Conservation (phyloP, 1,140 invertebrate genomes). For the Drosophila bifasciata region DNA sequence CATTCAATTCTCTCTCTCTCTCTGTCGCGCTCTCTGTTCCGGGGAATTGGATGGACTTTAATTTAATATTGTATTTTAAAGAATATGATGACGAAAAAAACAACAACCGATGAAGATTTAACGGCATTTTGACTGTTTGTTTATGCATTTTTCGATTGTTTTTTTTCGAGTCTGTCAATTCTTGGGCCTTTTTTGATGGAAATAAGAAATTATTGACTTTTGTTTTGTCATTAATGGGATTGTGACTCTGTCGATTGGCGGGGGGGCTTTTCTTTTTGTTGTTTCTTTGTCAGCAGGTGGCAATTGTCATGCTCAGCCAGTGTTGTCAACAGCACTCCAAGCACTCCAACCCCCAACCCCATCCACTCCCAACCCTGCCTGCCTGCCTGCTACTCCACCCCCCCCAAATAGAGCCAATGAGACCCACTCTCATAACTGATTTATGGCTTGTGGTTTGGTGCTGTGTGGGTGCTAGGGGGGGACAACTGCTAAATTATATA, state of each 20-base stretch:
- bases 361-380: too few relatives aligned
- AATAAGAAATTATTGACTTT: slow-evolving; percentile 72
- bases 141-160: slow-evolving; percentile 48
- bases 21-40: too few relatives aligned
- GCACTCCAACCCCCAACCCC: slow-evolving; percentile 8
- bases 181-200: slow-evolving; percentile 33
- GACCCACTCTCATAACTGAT: slow-evolving; percentile 11
- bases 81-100: slow-evolving; percentile 33
- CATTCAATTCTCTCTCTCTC: slow-evolving; percentile 13
- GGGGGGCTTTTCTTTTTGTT: too few relatives aligned
- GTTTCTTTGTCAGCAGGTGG: slow-evolving; percentile 53
- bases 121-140: slow-evolving; percentile 55
- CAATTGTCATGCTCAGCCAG: slow-evolving; percentile 67
- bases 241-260: slow-evolving; percentile 53
- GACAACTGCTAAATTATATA: slow-evolving; percentile 48
- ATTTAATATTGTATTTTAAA: slow-evolving; percentile 64
- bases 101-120: slow-evolving; percentile 42
- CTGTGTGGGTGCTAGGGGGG: not conserved
- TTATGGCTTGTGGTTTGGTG: slow-evolving; percentile 23
- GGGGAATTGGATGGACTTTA: slow-evolving; percentile 53
- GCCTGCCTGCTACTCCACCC: not conserved
- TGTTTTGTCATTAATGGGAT: slow-evolving; percentile 75
- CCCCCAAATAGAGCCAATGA: too few relatives aligned
- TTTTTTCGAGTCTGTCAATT: slow-evolving; percentile 15
- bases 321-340: slow-evolving; percentile 45